Percentiles rank a stretch among this genome's conserved stretches.
Conservation (phyloP, 1,140 invertebrate species). For the Tribolium madens region DNA sequence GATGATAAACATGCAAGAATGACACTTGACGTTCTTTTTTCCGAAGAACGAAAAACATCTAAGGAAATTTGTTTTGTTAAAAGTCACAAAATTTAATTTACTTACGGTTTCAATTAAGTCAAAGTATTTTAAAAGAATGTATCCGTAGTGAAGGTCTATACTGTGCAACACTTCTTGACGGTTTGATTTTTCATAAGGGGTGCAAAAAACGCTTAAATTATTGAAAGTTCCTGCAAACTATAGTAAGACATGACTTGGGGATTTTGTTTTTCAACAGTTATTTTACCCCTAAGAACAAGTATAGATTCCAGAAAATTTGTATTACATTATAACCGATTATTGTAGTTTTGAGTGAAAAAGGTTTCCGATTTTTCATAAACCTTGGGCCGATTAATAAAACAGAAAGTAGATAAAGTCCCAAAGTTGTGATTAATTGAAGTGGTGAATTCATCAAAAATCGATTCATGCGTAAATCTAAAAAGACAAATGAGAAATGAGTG, state of each 20-base stretch:
- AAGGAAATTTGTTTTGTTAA: background rate
- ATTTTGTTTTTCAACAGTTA: background rate
- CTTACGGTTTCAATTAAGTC: slow-evolving; percentile 11
- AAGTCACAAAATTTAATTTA: background rate
- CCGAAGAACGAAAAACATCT: slow-evolving; percentile 85
- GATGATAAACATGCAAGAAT: slow-evolving; percentile 92
- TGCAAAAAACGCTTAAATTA: background rate
- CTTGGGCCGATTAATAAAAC: background rate
- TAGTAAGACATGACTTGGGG: background rate
- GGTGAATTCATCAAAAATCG: slow-evolving; percentile 4
- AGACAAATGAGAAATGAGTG: background rate
- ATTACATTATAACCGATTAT: background rate
- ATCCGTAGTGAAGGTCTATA: background rate
- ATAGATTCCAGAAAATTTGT: background rate
- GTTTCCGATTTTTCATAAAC: slow-evolving; percentile 1
- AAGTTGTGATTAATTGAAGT: background rate
- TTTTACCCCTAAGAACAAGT: background rate
- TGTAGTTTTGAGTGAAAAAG: background rate
- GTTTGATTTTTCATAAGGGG: background rate
- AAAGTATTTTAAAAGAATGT: background rate
- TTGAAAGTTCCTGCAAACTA: background rate
- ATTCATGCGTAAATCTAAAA: slow-evolving; percentile 7
- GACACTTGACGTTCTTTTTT: slow-evolving; percentile 89
- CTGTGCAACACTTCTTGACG: background rate
- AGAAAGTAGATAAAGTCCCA: background rate